phyloP scores from a whole-genome alignment of 2,113 vertebrate species.

The Cebidichthys violaceus region DNA sequence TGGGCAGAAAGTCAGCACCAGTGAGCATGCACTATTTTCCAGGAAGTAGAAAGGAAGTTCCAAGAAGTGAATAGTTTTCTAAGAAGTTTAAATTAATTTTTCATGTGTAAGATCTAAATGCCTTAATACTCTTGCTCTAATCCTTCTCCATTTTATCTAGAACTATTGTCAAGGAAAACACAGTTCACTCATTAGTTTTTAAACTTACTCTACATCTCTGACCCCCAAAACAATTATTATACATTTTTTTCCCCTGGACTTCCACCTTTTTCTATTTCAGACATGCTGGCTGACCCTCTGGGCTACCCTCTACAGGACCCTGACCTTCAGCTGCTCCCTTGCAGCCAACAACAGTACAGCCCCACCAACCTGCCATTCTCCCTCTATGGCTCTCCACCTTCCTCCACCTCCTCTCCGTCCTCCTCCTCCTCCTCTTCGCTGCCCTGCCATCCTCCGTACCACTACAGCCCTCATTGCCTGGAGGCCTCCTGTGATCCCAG shows the following conservation, averaged over 20 bases:
- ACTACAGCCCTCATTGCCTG: constrained; percentile 84
- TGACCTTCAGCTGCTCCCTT: constrained; percentile 88
- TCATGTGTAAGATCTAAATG: neutral
- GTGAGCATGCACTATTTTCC: neutral
- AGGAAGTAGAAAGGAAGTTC: neutral
- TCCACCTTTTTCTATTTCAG: constrained; percentile 70
- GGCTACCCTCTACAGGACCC: constrained; percentile 88
- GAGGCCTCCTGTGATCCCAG: constrained; percentile 73
- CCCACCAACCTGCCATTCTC: constrained; percentile 84
- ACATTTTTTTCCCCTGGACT: neutral
- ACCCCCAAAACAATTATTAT: neutral
- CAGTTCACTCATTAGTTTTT: neutral
- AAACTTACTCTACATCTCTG: neutral
- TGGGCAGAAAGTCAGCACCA: neutral
- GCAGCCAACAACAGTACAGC: constrained; percentile 87
- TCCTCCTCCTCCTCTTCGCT: constrained; percentile 81
- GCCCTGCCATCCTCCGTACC: constrained; percentile 81
- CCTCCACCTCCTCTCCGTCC: constrained; percentile 83
- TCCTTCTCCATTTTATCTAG: no score
- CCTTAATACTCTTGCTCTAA: neutral
- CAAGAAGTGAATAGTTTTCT: neutral
- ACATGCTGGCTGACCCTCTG: constrained; percentile 89
- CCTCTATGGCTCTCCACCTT: constrained; percentile 81
- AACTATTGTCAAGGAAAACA: no score
- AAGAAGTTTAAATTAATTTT: neutral